phyloP scores from a whole-genome alignment of 1,140 invertebrate genomes.

The Drosophila insularis region DNA sequence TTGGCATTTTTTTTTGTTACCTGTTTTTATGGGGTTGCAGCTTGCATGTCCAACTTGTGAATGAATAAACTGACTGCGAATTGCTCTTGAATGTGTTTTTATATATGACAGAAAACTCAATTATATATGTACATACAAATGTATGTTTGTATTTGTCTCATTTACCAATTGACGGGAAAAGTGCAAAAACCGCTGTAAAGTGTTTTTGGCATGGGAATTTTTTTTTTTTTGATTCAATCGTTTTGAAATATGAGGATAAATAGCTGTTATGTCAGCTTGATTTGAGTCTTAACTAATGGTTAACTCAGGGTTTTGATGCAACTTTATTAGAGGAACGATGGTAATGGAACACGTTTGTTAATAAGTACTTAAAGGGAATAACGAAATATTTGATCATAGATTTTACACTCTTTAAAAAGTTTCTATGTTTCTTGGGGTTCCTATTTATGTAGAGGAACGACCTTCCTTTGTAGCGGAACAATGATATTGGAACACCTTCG shows the following conservation, averaged over 20 bases:
- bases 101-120: background rate
- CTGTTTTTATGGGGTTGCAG: background rate
- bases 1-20: background rate
- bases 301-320: no score
- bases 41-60: background rate
- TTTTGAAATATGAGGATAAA: no score
- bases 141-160: no score
- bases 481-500: background rate
- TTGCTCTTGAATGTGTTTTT: background rate
- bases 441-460: no score
- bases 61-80: background rate
- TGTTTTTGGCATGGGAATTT: background rate
- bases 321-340: no score
- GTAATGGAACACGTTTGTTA: background rate
- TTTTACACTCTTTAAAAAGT: no score
- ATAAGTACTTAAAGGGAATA: no score
- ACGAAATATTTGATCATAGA: no score
- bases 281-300: no score
- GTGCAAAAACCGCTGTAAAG: background rate
- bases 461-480: no score
- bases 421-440: no score
- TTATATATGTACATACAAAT: background rate
- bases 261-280: no score
- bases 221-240: background rate
- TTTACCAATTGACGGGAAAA: background rate